phyloP scores from a whole-genome alignment of 2,888 invertebrate genomes.

The Neoitamus cyanurus region DNA sequence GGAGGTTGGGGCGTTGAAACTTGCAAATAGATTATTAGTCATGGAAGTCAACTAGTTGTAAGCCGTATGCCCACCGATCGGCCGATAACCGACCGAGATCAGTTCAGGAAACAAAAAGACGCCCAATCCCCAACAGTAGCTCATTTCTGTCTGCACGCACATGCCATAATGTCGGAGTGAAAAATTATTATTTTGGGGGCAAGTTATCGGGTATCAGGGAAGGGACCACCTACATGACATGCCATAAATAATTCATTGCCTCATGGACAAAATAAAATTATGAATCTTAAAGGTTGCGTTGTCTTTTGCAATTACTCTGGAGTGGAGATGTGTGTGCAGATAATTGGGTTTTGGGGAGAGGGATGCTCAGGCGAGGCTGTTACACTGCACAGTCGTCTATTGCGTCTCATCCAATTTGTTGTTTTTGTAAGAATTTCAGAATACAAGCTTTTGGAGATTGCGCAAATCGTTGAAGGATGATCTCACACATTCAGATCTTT shows the following conservation, averaged over 20 bases:
- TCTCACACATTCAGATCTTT: no score
- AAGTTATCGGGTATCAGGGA: slow-evolving; percentile 33
- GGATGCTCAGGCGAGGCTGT: background rate
- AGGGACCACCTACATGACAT: slow-evolving; percentile 42
- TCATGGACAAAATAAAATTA: slow-evolving; percentile 13
- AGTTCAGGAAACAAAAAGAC: slow-evolving; percentile 48
- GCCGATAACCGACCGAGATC: slow-evolving; percentile 31
- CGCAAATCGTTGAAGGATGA: no score
- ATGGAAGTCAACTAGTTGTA: slow-evolving; percentile 36
- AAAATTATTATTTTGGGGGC: slow-evolving; percentile 42
- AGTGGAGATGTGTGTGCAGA: background rate
- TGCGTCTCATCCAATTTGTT: no score
- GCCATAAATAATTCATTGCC: slow-evolving; percentile 35
- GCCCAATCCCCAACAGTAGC: slow-evolving; percentile 49
- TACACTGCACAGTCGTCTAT: no score
- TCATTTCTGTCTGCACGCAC: slow-evolving; percentile 51
- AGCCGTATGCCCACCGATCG: slow-evolving; percentile 14
- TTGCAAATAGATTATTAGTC: slow-evolving; percentile 45
- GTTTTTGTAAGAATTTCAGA: no score
- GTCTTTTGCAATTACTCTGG: background rate
- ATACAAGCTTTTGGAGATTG: no score
- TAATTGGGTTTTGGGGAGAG: background rate
- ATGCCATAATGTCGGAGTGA: slow-evolving; percentile 38
- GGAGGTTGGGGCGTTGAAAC: slow-evolving; percentile 44
- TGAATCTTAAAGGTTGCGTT: background rate